Percentiles rank a stretch among this genome's conserved stretches.
phyloP scores from a whole-genome alignment of 35 echinoderm and acorn worm genomes.

The Apostichopus parvimensis region DNA sequence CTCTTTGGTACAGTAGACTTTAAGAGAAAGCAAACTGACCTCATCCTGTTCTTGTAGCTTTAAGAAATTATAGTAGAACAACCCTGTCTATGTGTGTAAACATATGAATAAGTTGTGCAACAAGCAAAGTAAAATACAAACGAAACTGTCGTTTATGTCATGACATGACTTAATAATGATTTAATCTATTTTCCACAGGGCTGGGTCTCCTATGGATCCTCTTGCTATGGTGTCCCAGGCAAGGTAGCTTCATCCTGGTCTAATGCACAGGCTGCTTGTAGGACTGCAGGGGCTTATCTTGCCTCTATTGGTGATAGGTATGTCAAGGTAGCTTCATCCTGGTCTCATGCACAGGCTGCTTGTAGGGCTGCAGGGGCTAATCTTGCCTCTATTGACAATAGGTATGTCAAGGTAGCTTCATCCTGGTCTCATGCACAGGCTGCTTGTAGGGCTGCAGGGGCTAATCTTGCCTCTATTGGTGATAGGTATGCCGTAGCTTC shows the following conservation, averaged over 20 bases:
- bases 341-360: constrained; percentile 45
- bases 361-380: constrained; percentile 57
- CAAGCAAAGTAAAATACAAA: too few relatives aligned
- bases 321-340: background rate
- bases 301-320: constrained; percentile 87
- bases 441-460: too few relatives aligned
- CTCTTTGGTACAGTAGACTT: too few relatives aligned
- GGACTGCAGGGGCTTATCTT: constrained; percentile 48
- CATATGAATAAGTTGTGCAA: too few relatives aligned
- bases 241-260: constrained; percentile 18
- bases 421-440: too few relatives aligned
- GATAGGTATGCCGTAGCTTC: too few relatives aligned
- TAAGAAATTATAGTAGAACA: too few relatives aligned
- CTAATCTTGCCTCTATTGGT: too few relatives aligned
- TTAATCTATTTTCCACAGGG: constrained; percentile 41
- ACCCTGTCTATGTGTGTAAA: too few relatives aligned
- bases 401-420: constrained; percentile 31
- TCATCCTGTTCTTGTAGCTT: too few relatives aligned
- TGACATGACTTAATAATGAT: background rate
- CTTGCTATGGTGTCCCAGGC: constrained; percentile 63
- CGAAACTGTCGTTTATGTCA: too few relatives aligned
- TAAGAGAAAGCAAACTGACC: too few relatives aligned
- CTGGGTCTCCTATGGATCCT: constrained; percentile 67
- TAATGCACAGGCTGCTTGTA: constrained; percentile 63
- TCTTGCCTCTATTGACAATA: constrained; percentile 83